Base-by-base conservation (phyloP, 2,888 invertebrate genomes). In the Timema cristinae region DNA sequence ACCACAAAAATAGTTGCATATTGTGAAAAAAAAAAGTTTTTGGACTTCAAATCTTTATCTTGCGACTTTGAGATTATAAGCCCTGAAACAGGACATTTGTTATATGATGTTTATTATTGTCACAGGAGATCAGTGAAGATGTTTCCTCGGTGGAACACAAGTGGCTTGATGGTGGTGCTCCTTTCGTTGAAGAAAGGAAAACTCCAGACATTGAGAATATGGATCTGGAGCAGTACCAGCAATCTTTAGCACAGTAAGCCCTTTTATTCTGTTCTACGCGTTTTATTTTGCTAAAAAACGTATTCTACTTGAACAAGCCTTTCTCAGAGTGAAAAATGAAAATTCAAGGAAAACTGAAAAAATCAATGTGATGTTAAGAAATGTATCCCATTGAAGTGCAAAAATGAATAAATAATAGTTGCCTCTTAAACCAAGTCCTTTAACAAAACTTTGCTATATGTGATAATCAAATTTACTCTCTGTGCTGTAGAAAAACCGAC, bases 211-310 rank as follows among this genome's bases (percentile, higher is more conserved):
- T 91, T 78, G 94, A 95, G 80, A 91, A 89, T 77, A 90, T 90
- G 84, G 94, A 94, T 79, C 83, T 93, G 81, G 94, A 92, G 77
- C 90, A 91, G 80, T 92, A 91, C 80, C 91, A 92, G 82, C 91
- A 91, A 78, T 92, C 92, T 54, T 89, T 93, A 80, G 89, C 91
- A 78, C 91, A 91, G 92, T 92, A 83, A 88, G 90, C 86, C 71
- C 72, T 68, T 67, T 32, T 56, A 32, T 32, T 32, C 32, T 32
- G 32, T 4, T 32, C 32, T 32, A 32, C 32, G 4, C 4, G 32
- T 4, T 32, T 32, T 32, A 1, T 32, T 32, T 32, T 32, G 32
- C 32, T n/a, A n/a, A n/a, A n/a, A n/a, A n/a, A n/a, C n/a, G n/a
- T n/a, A n/a, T n/a, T n/a, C n/a, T n/a, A n/a, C n/a, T n/a, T n/a